phyloP scores from a whole-genome alignment of 1,140 invertebrate genomes.

The Aphelenchoides fujianensis region DNA sequence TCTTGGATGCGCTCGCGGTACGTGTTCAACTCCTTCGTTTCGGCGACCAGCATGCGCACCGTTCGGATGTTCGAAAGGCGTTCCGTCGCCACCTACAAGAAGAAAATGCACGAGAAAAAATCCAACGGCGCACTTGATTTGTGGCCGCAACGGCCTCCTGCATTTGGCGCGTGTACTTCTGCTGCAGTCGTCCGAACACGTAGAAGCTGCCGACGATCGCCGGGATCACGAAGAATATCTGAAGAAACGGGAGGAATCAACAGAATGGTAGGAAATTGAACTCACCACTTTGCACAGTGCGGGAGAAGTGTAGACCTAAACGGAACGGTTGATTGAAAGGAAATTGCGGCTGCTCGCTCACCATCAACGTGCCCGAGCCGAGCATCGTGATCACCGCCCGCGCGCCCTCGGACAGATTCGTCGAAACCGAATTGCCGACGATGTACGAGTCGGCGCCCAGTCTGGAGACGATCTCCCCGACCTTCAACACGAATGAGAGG shows the following conservation, averaged over 20 bases:
- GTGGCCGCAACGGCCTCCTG: constrained; percentile 69
- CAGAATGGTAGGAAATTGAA: no score
- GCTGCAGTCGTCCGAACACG: constrained; percentile 82
- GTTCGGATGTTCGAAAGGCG: constrained; percentile 87
- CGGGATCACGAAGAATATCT: constrained; percentile 81
- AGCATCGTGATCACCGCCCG: constrained; percentile 78
- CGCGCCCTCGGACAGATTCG: constrained; percentile 88
- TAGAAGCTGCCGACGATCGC: constrained; percentile 79
- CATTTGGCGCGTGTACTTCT: constrained; percentile 77
- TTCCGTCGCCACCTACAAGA: constrained; percentile 77
- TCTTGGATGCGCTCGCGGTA: constrained; percentile 74
- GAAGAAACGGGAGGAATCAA: no score
- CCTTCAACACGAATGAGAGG: no score
- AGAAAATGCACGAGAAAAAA: constrained; percentile 11
- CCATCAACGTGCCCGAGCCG: constrained; percentile 88
- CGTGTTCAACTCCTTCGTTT: constrained; percentile 72
- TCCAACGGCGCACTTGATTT: constrained; percentile 56
- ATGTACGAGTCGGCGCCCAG: constrained; percentile 82
- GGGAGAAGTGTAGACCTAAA: constrained; percentile 76
- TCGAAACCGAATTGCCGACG: constrained; percentile 84
- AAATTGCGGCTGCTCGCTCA: no score
- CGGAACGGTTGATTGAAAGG: no score
- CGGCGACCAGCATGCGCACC: constrained; percentile 85
- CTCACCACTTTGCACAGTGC: constrained; percentile 78
- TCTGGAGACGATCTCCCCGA: constrained; percentile 90